phyloP scores from a whole-genome alignment of 1,140 invertebrate species.

The Bacillus rossius region DNA sequence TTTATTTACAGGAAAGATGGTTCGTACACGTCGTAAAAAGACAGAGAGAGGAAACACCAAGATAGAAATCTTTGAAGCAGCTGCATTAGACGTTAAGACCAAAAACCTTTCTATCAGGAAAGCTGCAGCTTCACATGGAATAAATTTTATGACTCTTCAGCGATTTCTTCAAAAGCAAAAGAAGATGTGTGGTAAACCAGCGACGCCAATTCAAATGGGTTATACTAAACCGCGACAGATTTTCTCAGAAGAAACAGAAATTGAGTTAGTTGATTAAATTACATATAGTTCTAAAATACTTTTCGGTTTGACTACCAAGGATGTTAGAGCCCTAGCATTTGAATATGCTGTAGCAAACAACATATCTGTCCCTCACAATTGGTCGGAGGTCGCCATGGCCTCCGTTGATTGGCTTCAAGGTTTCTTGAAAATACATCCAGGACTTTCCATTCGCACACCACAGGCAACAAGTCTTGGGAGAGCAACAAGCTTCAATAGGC shows the following conservation, averaged over 20 bases:
- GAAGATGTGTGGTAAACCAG: too few relatives aligned
- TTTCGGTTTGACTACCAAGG: conserved; percentile 30
- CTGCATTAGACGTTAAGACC: too few relatives aligned
- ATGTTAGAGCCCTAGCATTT: conserved; percentile 20
- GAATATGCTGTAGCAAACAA: conserved; percentile 15
- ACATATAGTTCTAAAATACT: conserved; percentile 22
- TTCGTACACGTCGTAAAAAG: too few relatives aligned
- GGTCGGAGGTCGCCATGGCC: conserved; percentile 23
- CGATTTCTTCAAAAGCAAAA: too few relatives aligned
- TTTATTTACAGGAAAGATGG: too few relatives aligned
- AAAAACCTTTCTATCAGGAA: too few relatives aligned
- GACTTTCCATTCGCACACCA: conserved; percentile 36
- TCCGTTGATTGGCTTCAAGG: conserved; percentile 39
- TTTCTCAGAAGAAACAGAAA: conserved; percentile 4
- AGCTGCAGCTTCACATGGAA: too few relatives aligned
- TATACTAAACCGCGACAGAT: conserved; percentile 1
- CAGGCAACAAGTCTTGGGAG: conserved; percentile 40
- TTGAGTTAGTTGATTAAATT: conserved; percentile 9
- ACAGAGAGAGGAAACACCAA: neutral
- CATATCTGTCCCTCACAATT: conserved; percentile 12
- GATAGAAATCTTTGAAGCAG: neutral
- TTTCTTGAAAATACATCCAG: conserved; percentile 37
- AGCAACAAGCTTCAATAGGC: conserved; percentile 43
- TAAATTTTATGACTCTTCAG: too few relatives aligned
- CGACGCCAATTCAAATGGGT: neutral